Percentiles rank a stretch among this genome's conserved stretches.
Evolutionary conservation across 2,113 vertebrate genomes (phyloP).

Genomic region (Orcinus orca): DNA sequence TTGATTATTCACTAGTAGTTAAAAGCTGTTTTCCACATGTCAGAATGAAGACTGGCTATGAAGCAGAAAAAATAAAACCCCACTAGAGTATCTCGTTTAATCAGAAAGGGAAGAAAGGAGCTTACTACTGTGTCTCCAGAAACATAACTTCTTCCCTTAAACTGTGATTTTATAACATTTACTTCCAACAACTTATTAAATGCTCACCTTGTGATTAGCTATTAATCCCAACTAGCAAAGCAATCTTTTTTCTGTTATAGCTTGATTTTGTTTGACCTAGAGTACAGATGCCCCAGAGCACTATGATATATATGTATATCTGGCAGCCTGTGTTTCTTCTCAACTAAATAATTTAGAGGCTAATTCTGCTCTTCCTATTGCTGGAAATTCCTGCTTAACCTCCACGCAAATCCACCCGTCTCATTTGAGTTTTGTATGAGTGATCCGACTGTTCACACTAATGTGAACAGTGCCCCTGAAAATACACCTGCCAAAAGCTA

Average conservation of each 20-base stretch:
- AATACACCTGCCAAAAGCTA: conserved; percentile 26
- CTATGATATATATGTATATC: background rate
- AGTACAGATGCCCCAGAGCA: background rate
- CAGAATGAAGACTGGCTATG: conserved; percentile 37
- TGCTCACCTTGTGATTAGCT: conserved; percentile 49
- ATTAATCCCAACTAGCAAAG: conserved; percentile 32
- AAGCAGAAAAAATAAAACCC: conserved; percentile 22
- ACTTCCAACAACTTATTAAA: conserved; percentile 55
- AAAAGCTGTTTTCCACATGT: conserved; percentile 56
- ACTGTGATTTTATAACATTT: conserved; percentile 65
- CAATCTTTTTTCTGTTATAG: conserved; percentile 25
- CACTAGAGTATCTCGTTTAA: background rate
- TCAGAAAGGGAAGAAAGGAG: conserved; percentile 42
- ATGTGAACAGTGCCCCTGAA: background rate
- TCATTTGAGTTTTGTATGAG: conserved; percentile 37
- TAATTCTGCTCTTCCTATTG: conserved; percentile 23
- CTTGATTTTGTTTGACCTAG: conserved; percentile 11
- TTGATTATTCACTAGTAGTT: conserved; percentile 62
- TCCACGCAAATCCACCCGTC: background rate
- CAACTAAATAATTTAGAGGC: background rate
- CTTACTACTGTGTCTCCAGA: background rate
- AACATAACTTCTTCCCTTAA: conserved; percentile 51
- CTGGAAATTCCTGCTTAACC: conserved; percentile 5
- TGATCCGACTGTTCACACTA: conserved; percentile 8
- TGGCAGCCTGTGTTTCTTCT: background rate